Percentiles rank a stretch among this genome's conserved stretches.
These are phyloP conservation scores for Parazoanthus darwini DNA, from an alignment of 92 coral and sea anemone species.

Conservation along the genomic window DNA sequence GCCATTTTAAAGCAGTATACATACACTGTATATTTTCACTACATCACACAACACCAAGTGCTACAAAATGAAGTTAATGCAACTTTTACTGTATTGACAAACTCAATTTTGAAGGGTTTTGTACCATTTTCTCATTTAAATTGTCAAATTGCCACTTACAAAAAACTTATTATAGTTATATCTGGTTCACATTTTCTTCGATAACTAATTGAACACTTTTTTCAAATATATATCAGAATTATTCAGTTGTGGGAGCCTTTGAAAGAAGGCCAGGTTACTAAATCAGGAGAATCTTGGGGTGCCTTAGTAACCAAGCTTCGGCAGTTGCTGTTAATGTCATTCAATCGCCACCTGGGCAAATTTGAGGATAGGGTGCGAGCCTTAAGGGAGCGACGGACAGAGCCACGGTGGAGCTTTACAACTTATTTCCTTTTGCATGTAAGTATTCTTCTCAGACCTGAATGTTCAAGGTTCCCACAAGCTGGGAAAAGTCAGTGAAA, in stretches of 20 bases:
- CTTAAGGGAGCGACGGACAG: constrained; percentile 87
- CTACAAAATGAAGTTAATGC: no score
- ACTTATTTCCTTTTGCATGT: constrained; percentile 92
- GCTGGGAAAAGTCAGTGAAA: background rate
- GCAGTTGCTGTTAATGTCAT: constrained; percentile 74
- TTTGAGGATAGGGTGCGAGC: constrained; percentile 95
- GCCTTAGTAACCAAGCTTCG: constrained; percentile 85
- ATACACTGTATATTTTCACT: no score
- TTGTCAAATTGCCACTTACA: no score
- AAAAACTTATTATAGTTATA: no score
- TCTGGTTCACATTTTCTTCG: no score
- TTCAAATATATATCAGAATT: constrained; percentile 57
- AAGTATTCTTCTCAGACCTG: constrained; percentile 31
- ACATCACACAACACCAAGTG: no score
- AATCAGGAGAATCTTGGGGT: constrained; percentile 93
- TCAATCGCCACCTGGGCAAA: constrained; percentile 92
- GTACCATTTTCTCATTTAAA: no score
- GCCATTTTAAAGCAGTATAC: no score
- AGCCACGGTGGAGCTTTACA: constrained; percentile 88
- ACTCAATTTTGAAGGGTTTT: no score
- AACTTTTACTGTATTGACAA: no score
- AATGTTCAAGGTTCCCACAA: no score
- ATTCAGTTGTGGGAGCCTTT: constrained; percentile 95
- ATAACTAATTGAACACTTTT: no score
- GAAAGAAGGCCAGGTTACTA: constrained; percentile 77